Evolutionary conservation across 2,888 invertebrate species (phyloP).

Genomic region (Malthinus flaveolus): DNA sequence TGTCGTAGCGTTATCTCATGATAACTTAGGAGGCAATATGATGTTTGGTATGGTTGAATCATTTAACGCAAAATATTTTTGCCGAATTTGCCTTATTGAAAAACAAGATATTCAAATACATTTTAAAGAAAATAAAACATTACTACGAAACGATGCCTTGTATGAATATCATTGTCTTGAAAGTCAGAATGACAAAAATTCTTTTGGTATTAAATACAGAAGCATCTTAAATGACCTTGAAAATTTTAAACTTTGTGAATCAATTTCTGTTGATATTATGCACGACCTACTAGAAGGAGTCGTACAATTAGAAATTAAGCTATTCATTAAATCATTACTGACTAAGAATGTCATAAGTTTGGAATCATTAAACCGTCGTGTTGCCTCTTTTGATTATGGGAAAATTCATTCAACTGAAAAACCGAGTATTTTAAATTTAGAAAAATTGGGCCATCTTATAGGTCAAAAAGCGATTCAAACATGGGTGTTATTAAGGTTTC

Average conservation of each 20-base stretch:
- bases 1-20: slow-evolving; percentile 19
- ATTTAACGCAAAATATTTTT: slow-evolving; percentile 32
- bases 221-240: slow-evolving; percentile 25
- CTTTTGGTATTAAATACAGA: slow-evolving; percentile 17
- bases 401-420: too few relatives aligned
- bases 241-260: slow-evolving; percentile 24
- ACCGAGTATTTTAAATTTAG: too few relatives aligned
- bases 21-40: slow-evolving; percentile 32
- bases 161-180: slow-evolving; percentile 10
- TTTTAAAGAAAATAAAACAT: not conserved
- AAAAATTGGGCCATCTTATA: too few relatives aligned
- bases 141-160: slow-evolving; percentile 12
- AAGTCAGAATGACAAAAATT: not conserved
- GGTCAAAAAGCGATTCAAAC: too few relatives aligned
- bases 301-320: slow-evolving; percentile 29
- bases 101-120: slow-evolving; percentile 10
- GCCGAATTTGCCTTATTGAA: slow-evolving; percentile 32
- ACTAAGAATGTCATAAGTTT: too few relatives aligned
- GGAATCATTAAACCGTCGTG: too few relatives aligned
- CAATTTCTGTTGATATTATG: slow-evolving; percentile 32
- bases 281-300: slow-evolving; percentile 37
- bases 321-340: slow-evolving; percentile 20
- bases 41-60: slow-evolving; percentile 31
- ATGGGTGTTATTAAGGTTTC: too few relatives aligned
- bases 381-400: too few relatives aligned